These are phyloP conservation scores for Heliconius melpomene DNA, from an alignment of 1,140 invertebrate species.

Conservation along the genomic window DNA sequence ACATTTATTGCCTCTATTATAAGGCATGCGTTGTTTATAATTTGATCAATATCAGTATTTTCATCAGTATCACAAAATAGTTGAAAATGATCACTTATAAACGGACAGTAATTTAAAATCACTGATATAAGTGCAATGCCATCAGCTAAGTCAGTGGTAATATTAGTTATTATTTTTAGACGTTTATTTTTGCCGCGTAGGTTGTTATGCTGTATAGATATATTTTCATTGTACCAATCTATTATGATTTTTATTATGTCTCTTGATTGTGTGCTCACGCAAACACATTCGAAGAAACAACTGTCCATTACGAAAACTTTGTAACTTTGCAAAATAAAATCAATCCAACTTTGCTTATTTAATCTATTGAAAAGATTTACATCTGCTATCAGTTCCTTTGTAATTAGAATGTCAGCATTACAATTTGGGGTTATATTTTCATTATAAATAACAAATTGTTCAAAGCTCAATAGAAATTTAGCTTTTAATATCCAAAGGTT, in stretches of 20 bases:
- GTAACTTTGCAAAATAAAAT: conserved; percentile 74
- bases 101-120: conserved; percentile 67
- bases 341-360: conserved; percentile 74
- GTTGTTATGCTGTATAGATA: conserved; percentile 51
- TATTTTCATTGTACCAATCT: conserved; percentile 71
- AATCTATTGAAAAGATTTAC: conserved; percentile 60
- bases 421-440: conserved; percentile 59
- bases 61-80: conserved; percentile 55
- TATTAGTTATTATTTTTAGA: conserved; percentile 58
- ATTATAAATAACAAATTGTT: conserved; percentile 64
- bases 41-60: conserved; percentile 41
- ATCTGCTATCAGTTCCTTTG: conserved; percentile 55
- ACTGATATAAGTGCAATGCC: conserved; percentile 62
- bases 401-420: conserved; percentile 62
- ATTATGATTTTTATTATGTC: conserved; percentile 59
- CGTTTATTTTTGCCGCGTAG: conserved; percentile 49
- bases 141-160: conserved; percentile 66
- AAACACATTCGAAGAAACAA: conserved; percentile 72
- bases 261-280: conserved; percentile 59
- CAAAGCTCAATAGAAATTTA: conserved; percentile 68
- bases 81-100: conserved; percentile 60
- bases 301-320: conserved; percentile 75
- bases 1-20: conserved; percentile 68
- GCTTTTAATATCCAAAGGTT: conserved; percentile 64
- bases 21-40: conserved; percentile 69